Percentiles rank a stretch among this genome's conserved stretches.
phyloP scores from a whole-genome alignment of 1,140 invertebrate genomes.

The Cydia amplana region DNA sequence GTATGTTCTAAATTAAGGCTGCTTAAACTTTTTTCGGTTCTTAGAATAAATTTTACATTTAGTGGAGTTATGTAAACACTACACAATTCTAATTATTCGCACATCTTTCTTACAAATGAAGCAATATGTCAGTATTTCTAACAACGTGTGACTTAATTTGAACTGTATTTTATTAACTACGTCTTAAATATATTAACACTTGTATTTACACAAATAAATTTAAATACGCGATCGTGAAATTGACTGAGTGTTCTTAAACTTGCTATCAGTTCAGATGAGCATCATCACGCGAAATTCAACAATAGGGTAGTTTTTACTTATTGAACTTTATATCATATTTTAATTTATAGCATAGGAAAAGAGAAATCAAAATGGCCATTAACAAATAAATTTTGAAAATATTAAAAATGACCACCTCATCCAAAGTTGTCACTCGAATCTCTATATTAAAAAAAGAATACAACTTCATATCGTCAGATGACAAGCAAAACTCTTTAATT shows the following conservation, averaged over 20 bases:
- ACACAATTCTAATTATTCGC: neutral
- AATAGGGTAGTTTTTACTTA: too few relatives aligned
- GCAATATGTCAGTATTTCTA: neutral
- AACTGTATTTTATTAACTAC: slow-evolving; percentile 1
- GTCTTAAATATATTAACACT: neutral
- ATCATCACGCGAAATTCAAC: too few relatives aligned
- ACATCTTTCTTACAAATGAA: neutral
- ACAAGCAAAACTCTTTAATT: too few relatives aligned
- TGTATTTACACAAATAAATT: neutral
- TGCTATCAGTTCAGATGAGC: neutral
- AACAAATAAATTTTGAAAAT: too few relatives aligned
- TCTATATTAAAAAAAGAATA: too few relatives aligned
- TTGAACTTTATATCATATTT: neutral
- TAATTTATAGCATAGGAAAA: too few relatives aligned
- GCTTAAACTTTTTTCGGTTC: too few relatives aligned
- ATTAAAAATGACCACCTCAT: too few relatives aligned
- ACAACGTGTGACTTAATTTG: slow-evolving; percentile 8
- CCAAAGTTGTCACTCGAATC: too few relatives aligned
- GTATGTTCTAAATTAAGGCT: too few relatives aligned
- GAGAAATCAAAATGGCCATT: too few relatives aligned
- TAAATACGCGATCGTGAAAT: neutral
- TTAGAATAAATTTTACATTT: neutral
- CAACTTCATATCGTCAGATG: too few relatives aligned
- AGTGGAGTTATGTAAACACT: neutral
- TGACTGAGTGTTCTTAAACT: slow-evolving; percentile 1